phyloP scores from a whole-genome alignment of 2,797 vertebrate species.

The Cichlasoma orientale region DNA sequence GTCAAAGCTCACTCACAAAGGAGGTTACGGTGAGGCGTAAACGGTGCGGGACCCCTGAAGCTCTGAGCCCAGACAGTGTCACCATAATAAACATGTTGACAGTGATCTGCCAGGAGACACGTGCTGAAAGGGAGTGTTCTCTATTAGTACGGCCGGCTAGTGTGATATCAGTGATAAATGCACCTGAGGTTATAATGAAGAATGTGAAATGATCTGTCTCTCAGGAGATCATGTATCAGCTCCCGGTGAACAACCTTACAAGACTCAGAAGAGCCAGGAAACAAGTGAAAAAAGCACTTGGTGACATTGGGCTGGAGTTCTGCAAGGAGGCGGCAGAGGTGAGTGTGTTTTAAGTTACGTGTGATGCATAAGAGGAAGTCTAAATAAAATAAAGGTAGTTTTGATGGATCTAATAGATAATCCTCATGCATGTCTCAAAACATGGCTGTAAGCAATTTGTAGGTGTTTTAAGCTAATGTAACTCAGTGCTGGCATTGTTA shows the following conservation, averaged over 20 bases:
- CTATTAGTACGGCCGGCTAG: neutral
- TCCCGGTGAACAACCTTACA: conserved; percentile 97
- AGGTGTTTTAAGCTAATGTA: neutral
- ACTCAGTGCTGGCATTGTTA: neutral
- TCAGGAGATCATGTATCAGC: conserved; percentile 96
- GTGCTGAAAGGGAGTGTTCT: neutral
- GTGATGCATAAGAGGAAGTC: neutral
- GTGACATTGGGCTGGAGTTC: conserved; percentile 97
- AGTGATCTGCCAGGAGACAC: neutral
- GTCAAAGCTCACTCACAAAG: neutral
- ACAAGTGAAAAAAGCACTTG: conserved; percentile 95
- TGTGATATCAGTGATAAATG: neutral
- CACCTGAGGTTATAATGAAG: neutral
- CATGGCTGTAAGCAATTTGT: neutral
- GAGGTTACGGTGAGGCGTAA: neutral
- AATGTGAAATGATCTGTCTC: neutral
- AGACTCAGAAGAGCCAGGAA: conserved; percentile 98
- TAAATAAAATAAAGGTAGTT: neutral
- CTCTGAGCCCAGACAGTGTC: neutral
- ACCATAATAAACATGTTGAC: neutral
- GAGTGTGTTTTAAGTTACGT: conserved; percentile 64
- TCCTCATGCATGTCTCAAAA: neutral
- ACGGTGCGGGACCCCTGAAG: neutral
- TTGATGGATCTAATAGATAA: neutral
- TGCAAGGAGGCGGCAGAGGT: conserved; percentile 97